Conservation (phyloP, 2,888 invertebrate genomes). For the Lithodes maja region DNA sequence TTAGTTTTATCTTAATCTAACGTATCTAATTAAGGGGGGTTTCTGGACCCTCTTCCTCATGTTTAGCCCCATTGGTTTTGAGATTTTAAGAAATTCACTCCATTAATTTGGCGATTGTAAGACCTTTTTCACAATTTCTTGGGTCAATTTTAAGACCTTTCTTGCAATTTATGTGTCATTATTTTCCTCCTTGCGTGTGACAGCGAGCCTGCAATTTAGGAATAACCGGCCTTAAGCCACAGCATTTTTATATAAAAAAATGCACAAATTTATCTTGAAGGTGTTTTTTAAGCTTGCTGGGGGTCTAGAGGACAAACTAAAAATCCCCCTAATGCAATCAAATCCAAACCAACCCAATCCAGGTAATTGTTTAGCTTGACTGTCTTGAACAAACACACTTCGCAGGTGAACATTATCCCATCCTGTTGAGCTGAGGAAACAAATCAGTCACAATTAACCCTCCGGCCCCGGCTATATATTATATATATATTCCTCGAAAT, state of each 20-base stretch:
- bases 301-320: no score
- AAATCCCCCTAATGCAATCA: no score
- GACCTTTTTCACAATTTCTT: background rate
- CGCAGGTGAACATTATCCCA: conserved; percentile 67
- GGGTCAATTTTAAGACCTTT: background rate
- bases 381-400: conserved; percentile 68
- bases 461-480: no score
- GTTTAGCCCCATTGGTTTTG: no score
- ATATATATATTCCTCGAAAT: no score
- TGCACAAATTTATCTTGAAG: no score
- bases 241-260: background rate
- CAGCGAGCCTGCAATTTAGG: no score
- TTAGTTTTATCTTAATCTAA: background rate
- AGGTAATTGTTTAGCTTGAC: conserved; percentile 67
- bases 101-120: no score
- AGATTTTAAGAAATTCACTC: no score
- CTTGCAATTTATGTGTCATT: no score
- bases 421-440: conserved; percentile 49
- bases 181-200: no score
- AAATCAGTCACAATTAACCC: background rate
- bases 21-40: background rate
- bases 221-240: background rate
- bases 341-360: background rate
- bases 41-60: background rate
- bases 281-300: no score